Percentiles rank a stretch among this genome's conserved stretches.
Conservation (phyloP, 2,888 invertebrate genomes). For the Macaria notata region DNA sequence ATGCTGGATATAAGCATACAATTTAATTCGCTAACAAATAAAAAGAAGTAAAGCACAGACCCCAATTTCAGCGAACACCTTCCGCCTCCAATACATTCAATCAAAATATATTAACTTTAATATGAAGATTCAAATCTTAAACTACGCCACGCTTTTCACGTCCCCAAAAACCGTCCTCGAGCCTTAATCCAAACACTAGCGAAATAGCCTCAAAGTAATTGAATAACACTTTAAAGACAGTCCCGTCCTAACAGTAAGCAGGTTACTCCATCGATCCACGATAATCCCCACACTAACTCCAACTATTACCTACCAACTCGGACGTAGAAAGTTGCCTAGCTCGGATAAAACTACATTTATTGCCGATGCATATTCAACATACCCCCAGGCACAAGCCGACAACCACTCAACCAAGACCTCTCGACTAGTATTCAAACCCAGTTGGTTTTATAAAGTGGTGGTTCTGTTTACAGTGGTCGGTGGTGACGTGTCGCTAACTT, state of each 20-base stretch:
- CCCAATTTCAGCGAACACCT: too few species aligned
- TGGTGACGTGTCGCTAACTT: conserved; percentile 54
- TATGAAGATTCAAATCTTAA: too few species aligned
- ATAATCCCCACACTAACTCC: conserved; percentile 32
- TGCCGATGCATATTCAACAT: conserved; percentile 78
- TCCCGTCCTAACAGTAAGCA: conserved; percentile 6
- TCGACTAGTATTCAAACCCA: conserved; percentile 21
- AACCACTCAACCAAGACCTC: conserved; percentile 45
- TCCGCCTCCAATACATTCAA: too few species aligned
- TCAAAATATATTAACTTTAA: too few species aligned
- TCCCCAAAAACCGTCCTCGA: too few species aligned
- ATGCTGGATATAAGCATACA: too few species aligned
- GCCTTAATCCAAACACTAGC: too few species aligned
- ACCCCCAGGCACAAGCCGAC: conserved; percentile 54
- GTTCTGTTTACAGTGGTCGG: conserved; percentile 41
- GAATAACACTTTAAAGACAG: not conserved
- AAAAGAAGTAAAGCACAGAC: too few species aligned
- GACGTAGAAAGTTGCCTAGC: conserved; percentile 66
- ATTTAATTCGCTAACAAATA: too few species aligned
- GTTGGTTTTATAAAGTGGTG: conserved; percentile 14
- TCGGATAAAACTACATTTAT: conserved; percentile 76
- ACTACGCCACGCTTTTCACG: too few species aligned
- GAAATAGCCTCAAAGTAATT: too few species aligned
- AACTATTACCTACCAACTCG: conserved; percentile 43
- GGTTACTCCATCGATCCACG: conserved; percentile 26